Evolutionary conservation across 2,797 vertebrate genomes (phyloP).

Genomic region (Microctenopoma stevenorrisi): DNA sequence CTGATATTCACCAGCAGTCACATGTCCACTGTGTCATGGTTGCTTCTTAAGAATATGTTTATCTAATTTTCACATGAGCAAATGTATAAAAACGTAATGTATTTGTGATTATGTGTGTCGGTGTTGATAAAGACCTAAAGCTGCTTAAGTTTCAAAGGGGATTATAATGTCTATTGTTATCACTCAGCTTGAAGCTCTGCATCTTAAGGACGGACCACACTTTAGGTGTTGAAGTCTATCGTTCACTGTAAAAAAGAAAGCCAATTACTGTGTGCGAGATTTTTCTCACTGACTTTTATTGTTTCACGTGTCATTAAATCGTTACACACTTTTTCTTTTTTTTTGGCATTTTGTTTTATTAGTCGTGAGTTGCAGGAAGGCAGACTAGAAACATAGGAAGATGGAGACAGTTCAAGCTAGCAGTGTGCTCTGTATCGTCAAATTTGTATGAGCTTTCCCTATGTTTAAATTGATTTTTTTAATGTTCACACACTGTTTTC

Average conservation of each 20-base stretch:
- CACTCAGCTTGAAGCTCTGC: slow-evolving; percentile 21
- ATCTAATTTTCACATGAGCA: slow-evolving; percentile 20
- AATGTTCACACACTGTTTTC: too few species aligned
- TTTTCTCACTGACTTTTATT: too few species aligned
- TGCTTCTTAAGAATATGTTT: background rate
- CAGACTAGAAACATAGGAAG: too few species aligned
- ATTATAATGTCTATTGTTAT: slow-evolving; percentile 21
- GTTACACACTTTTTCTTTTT: background rate
- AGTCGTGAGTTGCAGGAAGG: too few species aligned
- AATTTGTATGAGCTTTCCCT: background rate
- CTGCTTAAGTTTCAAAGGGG: slow-evolving; percentile 40
- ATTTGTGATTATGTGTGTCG: slow-evolving; percentile 16
- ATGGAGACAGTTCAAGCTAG: too few species aligned
- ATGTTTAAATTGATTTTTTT: too few species aligned
- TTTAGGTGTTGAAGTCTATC: slow-evolving; percentile 8
- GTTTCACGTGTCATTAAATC: background rate
- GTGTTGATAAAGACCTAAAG: slow-evolving; percentile 43
- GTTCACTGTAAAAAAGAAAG: background rate
- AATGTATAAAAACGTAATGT: slow-evolving; percentile 12
- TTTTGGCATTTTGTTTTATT: too few species aligned
- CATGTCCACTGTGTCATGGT: background rate
- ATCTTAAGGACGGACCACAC: slow-evolving; percentile 14
- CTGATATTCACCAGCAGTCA: background rate
- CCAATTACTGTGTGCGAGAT: background rate
- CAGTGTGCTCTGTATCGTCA: background rate